Percentiles rank a stretch among this genome's conserved stretches.
phyloP scores from a whole-genome alignment of 2,113 vertebrate genomes.

The Mionectes macconnelli region DNA sequence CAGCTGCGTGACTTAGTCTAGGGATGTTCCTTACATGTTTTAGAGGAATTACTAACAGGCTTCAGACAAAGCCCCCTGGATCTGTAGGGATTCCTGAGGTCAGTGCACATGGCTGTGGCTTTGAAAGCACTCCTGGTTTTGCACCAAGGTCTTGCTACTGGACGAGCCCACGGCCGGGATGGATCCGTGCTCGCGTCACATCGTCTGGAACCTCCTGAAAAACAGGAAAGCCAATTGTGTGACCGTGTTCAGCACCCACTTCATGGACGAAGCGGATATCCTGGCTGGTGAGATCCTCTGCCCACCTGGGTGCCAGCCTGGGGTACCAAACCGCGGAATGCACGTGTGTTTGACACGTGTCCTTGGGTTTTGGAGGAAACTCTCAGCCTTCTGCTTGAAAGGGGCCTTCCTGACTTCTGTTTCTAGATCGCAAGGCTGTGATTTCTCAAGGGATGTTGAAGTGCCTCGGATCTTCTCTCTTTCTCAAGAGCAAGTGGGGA shows the following conservation, averaged over 20 bases:
- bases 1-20: not conserved
- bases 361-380: fast-evolving
- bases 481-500: constrained; percentile 96
- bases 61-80: fast-evolving
- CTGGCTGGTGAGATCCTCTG: constrained; percentile 81
- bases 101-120: fast-evolving
- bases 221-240: constrained; percentile 78
- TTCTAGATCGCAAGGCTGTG: constrained; percentile 92
- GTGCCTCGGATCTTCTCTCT: constrained; percentile 94
- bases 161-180: constrained; percentile 96
- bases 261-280: constrained; percentile 98
- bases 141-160: constrained; percentile 84
- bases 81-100: not conserved
- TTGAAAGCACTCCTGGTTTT: fast-evolving
- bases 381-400: fast-evolving
- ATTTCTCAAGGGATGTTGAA: constrained; percentile 94
- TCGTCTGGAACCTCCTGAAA: constrained; percentile 93
- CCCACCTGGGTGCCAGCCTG: fast-evolving
- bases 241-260: constrained; percentile 92
- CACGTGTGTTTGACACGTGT: fast-evolving
- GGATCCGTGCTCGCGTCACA: constrained; percentile 93
- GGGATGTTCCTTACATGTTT: fast-evolving
- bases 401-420: not conserved
- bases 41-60: not conserved
- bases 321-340: fast-evolving